A percentile compares a stretch with the other conserved stretches of the same genome.
Conservation (phyloP, 2,888 invertebrate species). For the Sicus ferrugineus region DNA sequence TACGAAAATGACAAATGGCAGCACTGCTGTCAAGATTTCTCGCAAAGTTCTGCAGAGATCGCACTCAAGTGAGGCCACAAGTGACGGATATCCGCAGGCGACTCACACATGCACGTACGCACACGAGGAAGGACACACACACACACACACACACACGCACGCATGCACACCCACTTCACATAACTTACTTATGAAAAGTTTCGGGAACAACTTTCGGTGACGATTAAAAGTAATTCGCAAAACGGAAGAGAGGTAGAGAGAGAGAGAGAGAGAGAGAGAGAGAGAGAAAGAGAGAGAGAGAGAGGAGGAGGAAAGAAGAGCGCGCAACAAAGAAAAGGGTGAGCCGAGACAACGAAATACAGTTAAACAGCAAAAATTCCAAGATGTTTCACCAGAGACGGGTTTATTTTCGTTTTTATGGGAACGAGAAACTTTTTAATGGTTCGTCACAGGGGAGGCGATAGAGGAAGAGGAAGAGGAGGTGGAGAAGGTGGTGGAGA, state of each 20-base stretch:
- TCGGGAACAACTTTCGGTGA: slow-evolving; percentile 16
- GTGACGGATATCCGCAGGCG: slow-evolving; percentile 30
- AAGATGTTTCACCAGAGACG: too few relatives aligned
- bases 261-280: not conserved
- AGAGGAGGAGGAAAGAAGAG: not conserved
- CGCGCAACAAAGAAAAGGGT: not conserved
- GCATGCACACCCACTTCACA: not conserved
- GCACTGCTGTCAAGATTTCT: slow-evolving; percentile 28
- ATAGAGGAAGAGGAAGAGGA: not conserved
- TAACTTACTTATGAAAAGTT: not conserved
- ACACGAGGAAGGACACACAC: slow-evolving; percentile 11
- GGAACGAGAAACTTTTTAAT: not conserved
- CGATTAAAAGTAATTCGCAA: slow-evolving; percentile 21
- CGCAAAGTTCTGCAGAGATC: slow-evolving; percentile 23
- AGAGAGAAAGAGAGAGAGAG: not conserved
- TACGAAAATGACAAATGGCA: slow-evolving; percentile 33
- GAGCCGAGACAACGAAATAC: not conserved
- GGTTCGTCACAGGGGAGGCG: not conserved
- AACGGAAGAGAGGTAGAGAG: too few relatives aligned
- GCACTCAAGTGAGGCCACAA: slow-evolving; percentile 25
- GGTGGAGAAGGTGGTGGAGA: not conserved
- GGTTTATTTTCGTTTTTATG: not conserved
- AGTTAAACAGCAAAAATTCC: not conserved
- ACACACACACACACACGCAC: slow-evolving; percentile 7
- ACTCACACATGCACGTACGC: slow-evolving; percentile 30